Percentiles rank a stretch among this genome's conserved stretches.
These are phyloP conservation scores for Ephestia elutella DNA, from an alignment of 1,140 invertebrate genomes.

Conservation along the genomic window DNA sequence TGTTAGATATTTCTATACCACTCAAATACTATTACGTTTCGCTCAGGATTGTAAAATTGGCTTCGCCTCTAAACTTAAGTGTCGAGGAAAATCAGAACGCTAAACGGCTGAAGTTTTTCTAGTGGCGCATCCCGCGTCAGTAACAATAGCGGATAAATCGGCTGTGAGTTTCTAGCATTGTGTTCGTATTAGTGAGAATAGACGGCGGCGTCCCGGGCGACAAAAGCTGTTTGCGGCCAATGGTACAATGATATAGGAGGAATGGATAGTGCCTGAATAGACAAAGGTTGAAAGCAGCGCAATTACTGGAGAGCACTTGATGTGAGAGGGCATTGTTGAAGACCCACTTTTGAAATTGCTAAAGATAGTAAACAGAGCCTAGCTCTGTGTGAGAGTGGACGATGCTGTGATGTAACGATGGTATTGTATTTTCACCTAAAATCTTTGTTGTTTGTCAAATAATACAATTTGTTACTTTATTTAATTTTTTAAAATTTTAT, in stretches of 20 bases:
- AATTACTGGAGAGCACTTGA: constrained; percentile 1
- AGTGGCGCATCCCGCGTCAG: constrained; percentile 21
- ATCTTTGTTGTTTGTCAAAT: too few species aligned
- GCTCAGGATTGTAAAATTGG: too few species aligned
- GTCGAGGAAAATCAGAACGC: constrained; percentile 14
- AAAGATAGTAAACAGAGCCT: background rate
- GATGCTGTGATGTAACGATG: too few species aligned
- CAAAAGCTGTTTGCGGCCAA: constrained; percentile 20
- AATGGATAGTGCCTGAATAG: constrained; percentile 10
- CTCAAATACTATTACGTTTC: too few species aligned
- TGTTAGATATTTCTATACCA: too few species aligned
- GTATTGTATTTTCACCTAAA: too few species aligned
- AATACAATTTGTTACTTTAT: too few species aligned
- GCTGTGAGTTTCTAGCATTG: constrained; percentile 32
- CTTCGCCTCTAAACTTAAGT: background rate
- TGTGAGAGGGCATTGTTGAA: background rate
- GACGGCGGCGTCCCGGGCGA: constrained; percentile 21
- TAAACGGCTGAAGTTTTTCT: constrained; percentile 27
- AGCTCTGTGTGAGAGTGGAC: too few species aligned
- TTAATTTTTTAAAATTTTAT: too few species aligned
- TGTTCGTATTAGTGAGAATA: constrained; percentile 40
- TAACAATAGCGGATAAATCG: constrained; percentile 39
- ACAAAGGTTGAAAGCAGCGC: constrained; percentile 1
- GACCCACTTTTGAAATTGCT: background rate
- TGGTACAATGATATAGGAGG: constrained; percentile 17